Conservation (phyloP, 2,113 vertebrate species). For the Oncorhynchus kisutch region DNA sequence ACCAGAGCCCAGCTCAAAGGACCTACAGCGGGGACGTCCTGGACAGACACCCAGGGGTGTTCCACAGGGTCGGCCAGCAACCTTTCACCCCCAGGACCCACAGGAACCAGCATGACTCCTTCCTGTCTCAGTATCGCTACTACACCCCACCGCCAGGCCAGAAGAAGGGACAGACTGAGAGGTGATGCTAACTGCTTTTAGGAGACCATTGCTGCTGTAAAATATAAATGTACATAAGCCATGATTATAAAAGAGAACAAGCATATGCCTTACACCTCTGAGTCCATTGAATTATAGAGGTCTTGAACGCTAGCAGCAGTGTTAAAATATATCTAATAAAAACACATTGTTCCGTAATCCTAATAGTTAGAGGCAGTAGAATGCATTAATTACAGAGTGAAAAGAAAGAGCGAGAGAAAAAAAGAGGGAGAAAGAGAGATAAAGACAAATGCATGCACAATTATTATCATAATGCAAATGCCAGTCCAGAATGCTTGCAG, state of each 20-base stretch:
- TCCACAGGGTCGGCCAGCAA: background rate
- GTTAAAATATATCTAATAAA: background rate
- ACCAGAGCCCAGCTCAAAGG: slow-evolving; percentile 9
- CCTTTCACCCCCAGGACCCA: slow-evolving; percentile 23
- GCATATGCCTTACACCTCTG: too few relatives aligned
- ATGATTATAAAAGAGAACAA: too few relatives aligned
- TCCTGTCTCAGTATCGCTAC: slow-evolving; percentile 16
- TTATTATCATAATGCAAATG: slow-evolving; percentile 38
- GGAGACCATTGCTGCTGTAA: too few relatives aligned
- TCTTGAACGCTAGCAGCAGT: background rate
- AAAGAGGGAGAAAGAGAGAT: slow-evolving; percentile 6
- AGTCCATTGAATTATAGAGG: too few relatives aligned
- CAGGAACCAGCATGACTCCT: slow-evolving; percentile 9
- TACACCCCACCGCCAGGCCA: slow-evolving; percentile 4
- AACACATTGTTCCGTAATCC: background rate
- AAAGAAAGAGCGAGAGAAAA: background rate
- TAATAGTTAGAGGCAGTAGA: slow-evolving; percentile 5
- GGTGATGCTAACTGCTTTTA: background rate
- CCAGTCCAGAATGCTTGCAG: slow-evolving; percentile 7
- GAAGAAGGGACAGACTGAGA: background rate
- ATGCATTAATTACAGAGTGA: slow-evolving; percentile 23
- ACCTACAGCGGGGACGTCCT: slow-evolving; percentile 20
- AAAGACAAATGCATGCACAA: background rate
- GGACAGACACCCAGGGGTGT: slow-evolving; percentile 17
- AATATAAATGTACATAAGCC: too few relatives aligned